phyloP scores from a whole-genome alignment of 2,888 invertebrate species.

The Epicampocera succincta region DNA sequence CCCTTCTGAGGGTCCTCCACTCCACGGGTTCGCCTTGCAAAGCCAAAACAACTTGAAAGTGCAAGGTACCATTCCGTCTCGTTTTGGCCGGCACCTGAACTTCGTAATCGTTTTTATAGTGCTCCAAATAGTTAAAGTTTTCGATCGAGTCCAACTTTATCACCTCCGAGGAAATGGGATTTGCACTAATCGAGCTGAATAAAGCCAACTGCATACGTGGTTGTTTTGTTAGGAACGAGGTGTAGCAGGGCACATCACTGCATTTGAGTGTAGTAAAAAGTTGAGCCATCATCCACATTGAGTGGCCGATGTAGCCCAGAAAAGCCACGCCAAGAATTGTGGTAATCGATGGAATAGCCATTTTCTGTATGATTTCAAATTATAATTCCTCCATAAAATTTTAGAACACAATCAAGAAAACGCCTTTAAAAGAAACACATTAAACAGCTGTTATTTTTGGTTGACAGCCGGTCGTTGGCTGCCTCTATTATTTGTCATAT shows the following conservation, averaged over 20 bases:
- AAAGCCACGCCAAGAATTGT: constrained; percentile 86
- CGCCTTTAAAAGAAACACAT: constrained; percentile 22
- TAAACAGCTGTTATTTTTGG: constrained; percentile 30
- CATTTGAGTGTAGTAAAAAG: constrained; percentile 86
- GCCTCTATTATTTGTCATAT: background rate
- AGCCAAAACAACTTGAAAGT: constrained; percentile 88
- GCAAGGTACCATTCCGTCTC: constrained; percentile 92
- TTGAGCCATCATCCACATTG: constrained; percentile 88
- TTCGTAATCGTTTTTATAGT: constrained; percentile 82
- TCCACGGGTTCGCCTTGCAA: constrained; percentile 84
- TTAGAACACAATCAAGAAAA: constrained; percentile 18
- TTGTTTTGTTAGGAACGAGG: constrained; percentile 86
- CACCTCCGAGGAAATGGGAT: constrained; percentile 84
- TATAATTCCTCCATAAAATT: constrained; percentile 32
- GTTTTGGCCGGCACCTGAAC: constrained; percentile 88
- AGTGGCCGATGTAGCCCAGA: constrained; percentile 87
- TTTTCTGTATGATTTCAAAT: constrained; percentile 28
- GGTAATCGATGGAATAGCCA: constrained; percentile 83
- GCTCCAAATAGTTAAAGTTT: constrained; percentile 86
- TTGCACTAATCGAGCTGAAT: constrained; percentile 85
- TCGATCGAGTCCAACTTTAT: constrained; percentile 84
- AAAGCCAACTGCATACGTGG: constrained; percentile 87
- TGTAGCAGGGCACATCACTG: constrained; percentile 84
- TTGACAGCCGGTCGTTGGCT: constrained; percentile 42
- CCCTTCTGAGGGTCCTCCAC: constrained; percentile 84